Percentiles rank a stretch among this genome's conserved stretches.
Evolutionary conservation across 2,888 invertebrate species (phyloP).

Genomic region (Xiphydria camelus): DNA sequence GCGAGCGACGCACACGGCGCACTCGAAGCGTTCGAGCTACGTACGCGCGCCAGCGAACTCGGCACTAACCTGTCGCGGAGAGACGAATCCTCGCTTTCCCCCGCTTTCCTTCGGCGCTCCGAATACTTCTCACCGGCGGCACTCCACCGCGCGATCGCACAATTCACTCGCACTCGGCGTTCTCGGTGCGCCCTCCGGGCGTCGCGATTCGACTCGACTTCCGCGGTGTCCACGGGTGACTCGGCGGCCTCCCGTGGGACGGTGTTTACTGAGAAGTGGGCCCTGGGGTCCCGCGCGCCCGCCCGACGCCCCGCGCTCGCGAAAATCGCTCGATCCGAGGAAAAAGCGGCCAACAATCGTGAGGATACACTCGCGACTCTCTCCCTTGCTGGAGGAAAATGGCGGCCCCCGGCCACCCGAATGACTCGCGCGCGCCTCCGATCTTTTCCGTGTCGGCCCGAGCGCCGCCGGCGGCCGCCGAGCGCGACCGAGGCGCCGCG

Average conservation of each 20-base stretch:
- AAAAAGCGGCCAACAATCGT: conserved; percentile 35
- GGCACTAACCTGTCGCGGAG: conserved; percentile 18
- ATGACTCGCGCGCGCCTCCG: conserved; percentile 51
- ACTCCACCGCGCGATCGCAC: not conserved
- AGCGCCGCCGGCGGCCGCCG: conserved; percentile 17
- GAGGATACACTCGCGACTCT: conserved; percentile 47
- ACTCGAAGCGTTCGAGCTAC: not conserved
- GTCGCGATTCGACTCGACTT: conserved; percentile 9
- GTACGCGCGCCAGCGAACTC: not conserved
- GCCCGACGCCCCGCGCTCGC: conserved; percentile 39
- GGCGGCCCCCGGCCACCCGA: conserved; percentile 50
- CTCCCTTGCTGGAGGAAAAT: conserved; percentile 55
- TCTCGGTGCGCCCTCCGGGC: conserved; percentile 1
- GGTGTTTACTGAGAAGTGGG: conserved; percentile 32
- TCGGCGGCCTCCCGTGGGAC: conserved; percentile 32
- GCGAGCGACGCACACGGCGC: conserved; percentile 27
- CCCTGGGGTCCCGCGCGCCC: conserved; percentile 41
- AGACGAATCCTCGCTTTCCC: conserved; percentile 9
- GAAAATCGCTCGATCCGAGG: conserved; percentile 39
- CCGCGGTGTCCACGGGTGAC: conserved; percentile 1
- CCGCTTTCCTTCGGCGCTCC: conserved; percentile 7
- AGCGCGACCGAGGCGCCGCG: conserved; percentile 11
- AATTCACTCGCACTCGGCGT: conserved; percentile 4
- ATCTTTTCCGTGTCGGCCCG: conserved; percentile 42
- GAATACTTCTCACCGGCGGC: not conserved